Evolutionary conservation across 2,113 vertebrate species (phyloP).

Genomic region (Lagopus muta): DNA sequence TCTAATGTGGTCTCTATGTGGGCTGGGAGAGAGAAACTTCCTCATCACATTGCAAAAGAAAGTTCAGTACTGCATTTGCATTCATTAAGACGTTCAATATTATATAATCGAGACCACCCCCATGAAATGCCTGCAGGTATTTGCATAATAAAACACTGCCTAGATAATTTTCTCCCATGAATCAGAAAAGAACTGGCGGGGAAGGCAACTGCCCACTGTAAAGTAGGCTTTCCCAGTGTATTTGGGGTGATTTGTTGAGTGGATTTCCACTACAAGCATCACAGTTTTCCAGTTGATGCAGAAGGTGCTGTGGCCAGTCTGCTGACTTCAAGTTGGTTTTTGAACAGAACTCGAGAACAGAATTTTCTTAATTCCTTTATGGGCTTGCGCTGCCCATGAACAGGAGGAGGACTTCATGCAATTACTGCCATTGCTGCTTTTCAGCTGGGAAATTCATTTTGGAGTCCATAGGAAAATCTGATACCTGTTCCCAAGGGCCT

Average conservation of each 20-base stretch:
- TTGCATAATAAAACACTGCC: not conserved
- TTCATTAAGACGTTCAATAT: not conserved
- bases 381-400: fast-evolving
- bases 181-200: not conserved
- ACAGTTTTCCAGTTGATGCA: not conserved
- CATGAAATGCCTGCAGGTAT: not conserved
- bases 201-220: not conserved
- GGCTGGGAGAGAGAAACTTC: not conserved
- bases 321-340: not conserved
- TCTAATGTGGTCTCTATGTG: not conserved
- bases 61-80: not conserved
- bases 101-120: not conserved
- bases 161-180: not conserved
- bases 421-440: not conserved
- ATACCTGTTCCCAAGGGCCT: not conserved
- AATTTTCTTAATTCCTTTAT: not conserved
- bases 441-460: not conserved
- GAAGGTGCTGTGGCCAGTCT: not conserved
- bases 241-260: not conserved
- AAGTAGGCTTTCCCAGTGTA: fast-evolving
- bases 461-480: not conserved
- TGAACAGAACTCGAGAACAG: not conserved
- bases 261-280: not conserved
- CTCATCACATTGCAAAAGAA: not conserved
- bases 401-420: fast-evolving